phyloP scores from a whole-genome alignment of 1,140 invertebrate genomes.

The Phymorhynchus buccinoides region DNA sequence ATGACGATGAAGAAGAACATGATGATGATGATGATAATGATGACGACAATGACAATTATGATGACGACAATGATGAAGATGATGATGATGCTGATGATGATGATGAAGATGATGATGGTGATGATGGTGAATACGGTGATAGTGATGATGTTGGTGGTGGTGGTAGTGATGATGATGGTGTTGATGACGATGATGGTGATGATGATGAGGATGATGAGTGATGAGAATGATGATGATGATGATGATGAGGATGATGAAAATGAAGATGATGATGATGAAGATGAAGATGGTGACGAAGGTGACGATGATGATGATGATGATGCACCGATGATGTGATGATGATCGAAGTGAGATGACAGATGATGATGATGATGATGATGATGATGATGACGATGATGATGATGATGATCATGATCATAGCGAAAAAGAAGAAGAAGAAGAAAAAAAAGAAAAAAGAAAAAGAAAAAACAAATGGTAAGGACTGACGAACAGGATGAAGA shows the following conservation, averaged over 20 bases:
- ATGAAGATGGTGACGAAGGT: not conserved
- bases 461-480: too few relatives aligned
- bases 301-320: constrained; percentile 14
- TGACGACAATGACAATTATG: not conserved
- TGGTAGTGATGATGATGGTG: not conserved
- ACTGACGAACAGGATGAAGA: too few relatives aligned
- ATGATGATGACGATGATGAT: too few relatives aligned
- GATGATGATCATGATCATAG: too few relatives aligned
- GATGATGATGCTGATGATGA: not conserved
- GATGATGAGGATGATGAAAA: too few relatives aligned
- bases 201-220: too few relatives aligned
- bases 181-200: not conserved
- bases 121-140: constrained; percentile 4
- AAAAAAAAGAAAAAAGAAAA: not conserved
- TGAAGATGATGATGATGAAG: too few relatives aligned
- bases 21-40: constrained; percentile 25
- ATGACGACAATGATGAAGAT: constrained; percentile 3
- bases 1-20: not conserved
- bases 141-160: not conserved
- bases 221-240: too few relatives aligned
- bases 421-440: not conserved
- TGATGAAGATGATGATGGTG: not conserved
- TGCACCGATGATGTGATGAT: constrained; percentile 8
- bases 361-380: too few relatives aligned
- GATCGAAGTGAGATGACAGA: not conserved